Base-by-base conservation (phyloP, 2,113 vertebrate species). In the Catharus bicknelli region DNA sequence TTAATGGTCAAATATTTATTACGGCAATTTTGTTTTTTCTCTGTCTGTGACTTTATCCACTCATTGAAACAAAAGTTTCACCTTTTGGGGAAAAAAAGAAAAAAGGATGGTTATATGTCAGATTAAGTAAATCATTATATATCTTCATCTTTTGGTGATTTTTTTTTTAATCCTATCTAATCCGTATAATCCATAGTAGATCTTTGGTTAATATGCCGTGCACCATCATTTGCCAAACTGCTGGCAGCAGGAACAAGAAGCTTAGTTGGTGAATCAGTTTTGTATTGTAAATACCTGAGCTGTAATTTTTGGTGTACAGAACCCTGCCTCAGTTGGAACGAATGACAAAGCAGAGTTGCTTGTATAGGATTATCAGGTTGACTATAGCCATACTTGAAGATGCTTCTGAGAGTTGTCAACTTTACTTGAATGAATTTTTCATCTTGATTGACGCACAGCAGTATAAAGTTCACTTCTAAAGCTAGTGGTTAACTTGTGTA, bases 301-400 rank as follows among this genome's bases (percentile, higher is more conserved):
- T 97, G 91, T 97, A 96, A 97, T 96, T 98, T 82, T 97, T 95
- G 75, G 96, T 98, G 98, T 99, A 98, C 97, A 98, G 97, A 96
- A 97, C 97, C 98, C 98, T 99, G 98, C 98, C 97, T 98, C 98
- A 97, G 98, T 98, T 98, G 98, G 98, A 98, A 96, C 77, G 97
- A 98, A 97, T 97, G 95, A 92, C 94, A 95, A 94, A 97, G 96
- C 97, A 96, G 89, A 88, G 91, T 97, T 93, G 97, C 96, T 97
- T 95, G 95, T 97, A 97, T 97, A 97, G 98, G 97, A 98, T 97
- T 97, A 98, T 98, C 98, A 97, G 98, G 98, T 98, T 97, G 97
- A 98, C 97, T 98, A 98, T 98, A 98, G 98, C 99, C 99, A 99
- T 99, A 99, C 99, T 99, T 99, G 98, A 99, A 99, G 97, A 98